These are phyloP conservation scores for Habrosyne pyritoides DNA, from an alignment of 2,888 invertebrate genomes.

Conservation along the genomic window DNA sequence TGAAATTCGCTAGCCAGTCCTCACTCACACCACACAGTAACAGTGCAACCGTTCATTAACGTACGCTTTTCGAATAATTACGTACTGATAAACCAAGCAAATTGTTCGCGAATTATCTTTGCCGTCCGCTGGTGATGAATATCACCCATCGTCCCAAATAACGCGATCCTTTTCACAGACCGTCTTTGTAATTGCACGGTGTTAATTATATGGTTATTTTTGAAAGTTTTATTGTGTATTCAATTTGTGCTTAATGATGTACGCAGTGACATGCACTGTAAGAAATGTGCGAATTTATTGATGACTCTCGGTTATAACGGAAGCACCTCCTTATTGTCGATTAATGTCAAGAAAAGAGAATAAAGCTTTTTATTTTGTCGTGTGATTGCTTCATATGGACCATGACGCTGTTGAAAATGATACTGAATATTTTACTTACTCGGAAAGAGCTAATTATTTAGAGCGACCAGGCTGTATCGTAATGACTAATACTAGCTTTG, in stretches of 20 bases:
- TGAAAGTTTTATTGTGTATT: conserved; percentile 54
- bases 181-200: conserved; percentile 53
- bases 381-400: background rate
- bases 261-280: conserved; percentile 34
- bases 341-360: conserved; percentile 4
- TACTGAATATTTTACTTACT: background rate
- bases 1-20: conserved; percentile 34
- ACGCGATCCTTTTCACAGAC: conserved; percentile 47
- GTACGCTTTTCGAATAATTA: conserved; percentile 78
- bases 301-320: background rate
- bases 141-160: conserved; percentile 64
- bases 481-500: background rate
- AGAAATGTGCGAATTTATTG: conserved; percentile 24
- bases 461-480: background rate
- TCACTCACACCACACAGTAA: conserved; percentile 48
- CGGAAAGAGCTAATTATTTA: background rate
- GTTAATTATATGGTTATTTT: conserved; percentile 54
- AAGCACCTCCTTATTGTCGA: background rate
- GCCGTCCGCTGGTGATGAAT: conserved; percentile 61
- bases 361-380: background rate
- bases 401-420: background rate
- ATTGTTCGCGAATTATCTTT: conserved; percentile 77
- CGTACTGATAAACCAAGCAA: conserved; percentile 80
- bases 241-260: conserved; percentile 46
- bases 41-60: conserved; percentile 74